Evolutionary conservation across 2,113 vertebrate genomes (phyloP).

Genomic region (Coregonus clupeaformis): DNA sequence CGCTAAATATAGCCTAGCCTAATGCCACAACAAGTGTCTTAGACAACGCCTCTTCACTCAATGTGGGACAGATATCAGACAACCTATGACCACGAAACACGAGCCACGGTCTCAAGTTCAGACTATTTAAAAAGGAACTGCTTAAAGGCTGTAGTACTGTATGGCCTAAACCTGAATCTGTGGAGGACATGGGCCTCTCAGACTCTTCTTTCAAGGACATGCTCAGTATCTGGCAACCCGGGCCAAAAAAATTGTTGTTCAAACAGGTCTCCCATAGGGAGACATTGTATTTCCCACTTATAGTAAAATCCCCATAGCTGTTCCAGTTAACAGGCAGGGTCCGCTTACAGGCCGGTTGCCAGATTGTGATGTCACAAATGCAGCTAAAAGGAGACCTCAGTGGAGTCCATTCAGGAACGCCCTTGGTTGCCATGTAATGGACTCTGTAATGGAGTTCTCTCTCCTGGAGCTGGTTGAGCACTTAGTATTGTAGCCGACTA

Average conservation of each 20-base stretch:
- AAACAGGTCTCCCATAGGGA: conserved; percentile 30
- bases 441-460: neutral
- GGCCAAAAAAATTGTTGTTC: neutral
- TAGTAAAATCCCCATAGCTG: conserved; percentile 35
- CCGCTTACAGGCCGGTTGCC: conserved; percentile 36
- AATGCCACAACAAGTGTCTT: too few species aligned
- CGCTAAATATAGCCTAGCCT: too few species aligned
- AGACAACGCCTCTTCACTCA: too few species aligned
- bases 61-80: too few species aligned
- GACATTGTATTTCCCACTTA: conserved; percentile 38
- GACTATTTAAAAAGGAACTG: too few species aligned
- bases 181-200: too few species aligned
- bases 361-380: conserved; percentile 46
- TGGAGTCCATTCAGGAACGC: conserved; percentile 32
- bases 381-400: conserved; percentile 46
- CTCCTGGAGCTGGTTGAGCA: neutral
- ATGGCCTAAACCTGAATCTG: too few species aligned
- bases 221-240: too few species aligned
- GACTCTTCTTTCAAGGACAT: too few species aligned
- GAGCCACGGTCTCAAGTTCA: too few species aligned
- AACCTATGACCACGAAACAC: too few species aligned
- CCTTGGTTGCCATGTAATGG: conserved; percentile 15
- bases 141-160: too few species aligned
- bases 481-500: neutral
- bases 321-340: conserved; percentile 45